Evolutionary conservation across 2,113 vertebrate genomes (phyloP), one percentile per base, ranked within the genome.

Genomic region (Eulemur rufifrons): DNA sequence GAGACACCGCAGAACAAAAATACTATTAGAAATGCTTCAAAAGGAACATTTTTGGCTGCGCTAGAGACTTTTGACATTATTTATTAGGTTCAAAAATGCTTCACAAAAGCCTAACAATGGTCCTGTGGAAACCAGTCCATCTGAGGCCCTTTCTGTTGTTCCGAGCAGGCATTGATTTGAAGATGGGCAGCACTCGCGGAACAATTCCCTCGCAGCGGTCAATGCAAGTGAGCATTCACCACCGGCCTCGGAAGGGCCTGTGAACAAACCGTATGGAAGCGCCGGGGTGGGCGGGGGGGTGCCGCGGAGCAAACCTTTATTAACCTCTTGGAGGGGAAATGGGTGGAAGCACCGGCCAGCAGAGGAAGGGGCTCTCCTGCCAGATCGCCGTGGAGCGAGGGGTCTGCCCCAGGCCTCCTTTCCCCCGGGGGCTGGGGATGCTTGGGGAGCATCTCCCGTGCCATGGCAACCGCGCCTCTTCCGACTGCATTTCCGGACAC

Each of bases 41-140:
- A 99, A 98, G 98, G 98, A 98, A 98, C 98, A 98, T 99, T 99
- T 99, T 98, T 98, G 98, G 98, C 98, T 95, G 98, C 97, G 98
- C 99, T 98, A 98, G 99, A 99, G 99, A 99, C 99, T 99, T 99
- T 99, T 99, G 98, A 99, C 97, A 98, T 99, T 99, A 99, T 99
- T 99, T 99, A 99, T 99, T 99, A 99, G 98, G 98, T 98, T 98
- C 98, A 98, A 98, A 99, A 99, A 98, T 98, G 98, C 98, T 95
- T 98, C 98, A 99, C 99, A 99, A 98, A 98, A 98, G 98, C 98
- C 96, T 98, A 98, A 99, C 98, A 99, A 99, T 98, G 98, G 98
- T 98, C 63, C 98, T 98, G 98, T 98, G 99, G 98, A 99, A 99
- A 99, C 98, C 98, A 98, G 98, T 98, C 97, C 99, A 99, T 99